phyloP scores from a whole-genome alignment of 2,113 vertebrate genomes.

The Hippocampus barbouri region DNA sequence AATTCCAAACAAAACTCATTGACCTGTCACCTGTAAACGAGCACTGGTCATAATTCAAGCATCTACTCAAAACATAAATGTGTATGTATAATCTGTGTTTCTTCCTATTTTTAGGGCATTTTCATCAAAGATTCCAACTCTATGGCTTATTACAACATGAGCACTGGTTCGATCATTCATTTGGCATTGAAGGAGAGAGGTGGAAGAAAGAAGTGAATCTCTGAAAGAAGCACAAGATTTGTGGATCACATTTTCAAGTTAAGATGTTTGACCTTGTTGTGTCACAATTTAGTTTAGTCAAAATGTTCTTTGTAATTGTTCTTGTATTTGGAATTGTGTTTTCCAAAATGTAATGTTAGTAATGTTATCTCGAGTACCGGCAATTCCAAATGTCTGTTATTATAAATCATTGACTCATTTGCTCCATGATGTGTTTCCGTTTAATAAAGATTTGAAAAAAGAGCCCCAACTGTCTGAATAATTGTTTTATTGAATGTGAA shows the following conservation, averaged over 20 bases:
- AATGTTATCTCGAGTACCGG: background rate
- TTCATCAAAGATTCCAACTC: constrained; percentile 99
- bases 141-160: constrained; percentile 98
- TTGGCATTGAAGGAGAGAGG: constrained; percentile 97
- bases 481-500: background rate
- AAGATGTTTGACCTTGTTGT: constrained; percentile 5
- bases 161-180: constrained; percentile 88
- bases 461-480: background rate
- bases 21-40: background rate
- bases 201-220: constrained; percentile 88
- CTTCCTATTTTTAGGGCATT: constrained; percentile 80
- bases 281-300: constrained; percentile 18
- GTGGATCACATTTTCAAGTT: background rate
- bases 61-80: background rate
- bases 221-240: constrained; percentile 4
- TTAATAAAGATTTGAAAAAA: constrained; percentile 43
- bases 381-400: background rate
- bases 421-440: background rate
- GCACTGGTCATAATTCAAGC: background rate
- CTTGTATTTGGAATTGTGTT: background rate
- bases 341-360: background rate
- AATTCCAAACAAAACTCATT: background rate
- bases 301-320: background rate
- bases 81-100: background rate
- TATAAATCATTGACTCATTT: constrained; percentile 16